A percentile compares a stretch with the other conserved stretches of the same genome.
Evolutionary conservation across 2,797 vertebrate genomes (phyloP).

Genomic region (Pangasius macronema): DNA sequence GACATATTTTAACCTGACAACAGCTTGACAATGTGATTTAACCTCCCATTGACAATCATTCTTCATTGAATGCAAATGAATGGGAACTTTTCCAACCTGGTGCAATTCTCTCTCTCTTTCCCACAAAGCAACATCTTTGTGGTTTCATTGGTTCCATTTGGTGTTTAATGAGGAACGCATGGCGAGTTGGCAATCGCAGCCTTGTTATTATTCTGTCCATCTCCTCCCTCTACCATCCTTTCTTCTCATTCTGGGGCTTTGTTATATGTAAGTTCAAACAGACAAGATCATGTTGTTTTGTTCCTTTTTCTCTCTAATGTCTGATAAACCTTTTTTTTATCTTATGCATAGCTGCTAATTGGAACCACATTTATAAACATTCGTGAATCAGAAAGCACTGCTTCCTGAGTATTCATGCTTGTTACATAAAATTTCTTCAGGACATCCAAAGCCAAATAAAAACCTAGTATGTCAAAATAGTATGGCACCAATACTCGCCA

Average conservation of each 20-base stretch:
- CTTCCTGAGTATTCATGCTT: slow-evolving; percentile 3
- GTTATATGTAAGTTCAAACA: neutral
- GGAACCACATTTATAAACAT: slow-evolving; percentile 12
- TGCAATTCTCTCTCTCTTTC: slow-evolving; percentile 35
- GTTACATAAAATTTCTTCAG: slow-evolving; percentile 10
- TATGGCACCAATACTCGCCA: neutral
- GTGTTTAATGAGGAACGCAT: slow-evolving; percentile 71
- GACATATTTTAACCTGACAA: slow-evolving; percentile 12
- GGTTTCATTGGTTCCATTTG: slow-evolving; percentile 66
- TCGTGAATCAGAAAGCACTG: neutral
- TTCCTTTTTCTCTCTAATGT: neutral
- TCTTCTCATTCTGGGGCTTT: neutral
- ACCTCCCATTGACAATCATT: slow-evolving; percentile 41
- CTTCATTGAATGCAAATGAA: slow-evolving; percentile 58
- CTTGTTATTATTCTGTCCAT: slow-evolving; percentile 62
- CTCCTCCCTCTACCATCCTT: slow-evolving; percentile 42
- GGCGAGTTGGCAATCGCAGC: slow-evolving; percentile 49
- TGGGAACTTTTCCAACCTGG: slow-evolving; percentile 58
- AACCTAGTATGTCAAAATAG: neutral
- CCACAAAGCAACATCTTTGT: slow-evolving; percentile 53
- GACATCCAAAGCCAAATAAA: neutral
- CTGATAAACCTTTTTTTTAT: neutral
- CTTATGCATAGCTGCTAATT: neutral
- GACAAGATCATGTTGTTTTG: slow-evolving; percentile 28
- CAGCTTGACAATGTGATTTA: neutral